phyloP scores from a whole-genome alignment of 2,113 vertebrate genomes.

The Triplophysa siluroides region DNA sequence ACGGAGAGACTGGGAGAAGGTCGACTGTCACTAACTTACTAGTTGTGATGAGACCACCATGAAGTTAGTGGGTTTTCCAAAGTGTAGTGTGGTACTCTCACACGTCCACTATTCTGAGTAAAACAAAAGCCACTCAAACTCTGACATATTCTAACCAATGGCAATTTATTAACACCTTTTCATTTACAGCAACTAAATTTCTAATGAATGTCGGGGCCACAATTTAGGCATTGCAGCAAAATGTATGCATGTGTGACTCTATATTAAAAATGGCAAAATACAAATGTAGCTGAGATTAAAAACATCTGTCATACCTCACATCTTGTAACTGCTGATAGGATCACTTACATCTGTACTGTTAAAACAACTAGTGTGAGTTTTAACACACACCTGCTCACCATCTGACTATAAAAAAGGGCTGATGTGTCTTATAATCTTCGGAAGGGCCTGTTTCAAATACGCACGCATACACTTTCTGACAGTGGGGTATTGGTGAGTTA shows the following conservation, averaged over 20 bases:
- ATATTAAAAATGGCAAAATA: background rate
- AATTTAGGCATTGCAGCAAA: background rate
- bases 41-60: slow-evolving; percentile 64
- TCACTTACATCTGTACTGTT: background rate
- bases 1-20: slow-evolving; percentile 11
- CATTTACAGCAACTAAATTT: background rate
- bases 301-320: background rate
- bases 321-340: too few relatives aligned
- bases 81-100: slow-evolving; percentile 8
- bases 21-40: slow-evolving; percentile 34
- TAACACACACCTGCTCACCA: slow-evolving; percentile 12
- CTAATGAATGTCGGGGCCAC: background rate
- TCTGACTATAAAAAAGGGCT: background rate
- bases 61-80: slow-evolving; percentile 39
- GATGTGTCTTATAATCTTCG: background rate
- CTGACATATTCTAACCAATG: background rate
- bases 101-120: background rate
- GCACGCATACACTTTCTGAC: slow-evolving; percentile 27
- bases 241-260: background rate
- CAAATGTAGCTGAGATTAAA: slow-evolving; percentile 30
- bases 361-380: background rate
- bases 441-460: background rate
- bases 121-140: background rate
- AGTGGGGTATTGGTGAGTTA: slow-evolving; percentile 51
- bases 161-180: background rate